These are phyloP conservation scores for Abramis brama DNA, from an alignment of 2,113 vertebrate genomes.

Conservation along the genomic window DNA sequence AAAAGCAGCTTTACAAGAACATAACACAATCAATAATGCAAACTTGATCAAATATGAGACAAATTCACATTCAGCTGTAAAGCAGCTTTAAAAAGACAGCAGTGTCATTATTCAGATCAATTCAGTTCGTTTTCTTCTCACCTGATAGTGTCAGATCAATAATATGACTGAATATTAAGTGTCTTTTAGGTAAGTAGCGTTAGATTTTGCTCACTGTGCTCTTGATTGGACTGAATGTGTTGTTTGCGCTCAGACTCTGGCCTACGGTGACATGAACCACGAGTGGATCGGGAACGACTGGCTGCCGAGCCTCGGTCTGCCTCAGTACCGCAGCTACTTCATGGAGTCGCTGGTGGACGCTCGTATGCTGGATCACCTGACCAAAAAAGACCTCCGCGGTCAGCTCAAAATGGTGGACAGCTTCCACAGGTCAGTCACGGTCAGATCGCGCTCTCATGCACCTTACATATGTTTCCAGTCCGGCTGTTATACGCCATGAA, in stretches of 20 bases:
- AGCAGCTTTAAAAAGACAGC: too few relatives aligned
- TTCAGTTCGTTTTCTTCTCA: too few relatives aligned
- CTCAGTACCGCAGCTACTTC: constrained; percentile 97
- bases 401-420: constrained; percentile 99
- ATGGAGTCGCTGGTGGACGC: constrained; percentile 99
- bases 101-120: too few relatives aligned
- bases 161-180: too few relatives aligned
- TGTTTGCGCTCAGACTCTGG: constrained; percentile 81
- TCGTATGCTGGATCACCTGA: constrained; percentile 96
- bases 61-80: too few relatives aligned
- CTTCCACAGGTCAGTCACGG: constrained; percentile 87
- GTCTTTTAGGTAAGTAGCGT: not conserved
- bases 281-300: constrained; percentile 99
- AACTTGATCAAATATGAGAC: too few relatives aligned
- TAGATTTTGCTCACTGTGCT: not conserved
- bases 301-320: constrained; percentile 92
- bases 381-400: constrained; percentile 95
- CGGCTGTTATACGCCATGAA: not conserved
- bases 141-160: too few relatives aligned
- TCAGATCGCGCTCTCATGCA: too few relatives aligned
- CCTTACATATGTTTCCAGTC: not conserved
- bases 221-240: not conserved
- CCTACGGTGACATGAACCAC: constrained; percentile 98
- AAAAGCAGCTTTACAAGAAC: too few relatives aligned
- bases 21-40: too few relatives aligned